Evolutionary conservation across 2,888 invertebrate species (phyloP).

Genomic region (Drosophila mulleri): DNA sequence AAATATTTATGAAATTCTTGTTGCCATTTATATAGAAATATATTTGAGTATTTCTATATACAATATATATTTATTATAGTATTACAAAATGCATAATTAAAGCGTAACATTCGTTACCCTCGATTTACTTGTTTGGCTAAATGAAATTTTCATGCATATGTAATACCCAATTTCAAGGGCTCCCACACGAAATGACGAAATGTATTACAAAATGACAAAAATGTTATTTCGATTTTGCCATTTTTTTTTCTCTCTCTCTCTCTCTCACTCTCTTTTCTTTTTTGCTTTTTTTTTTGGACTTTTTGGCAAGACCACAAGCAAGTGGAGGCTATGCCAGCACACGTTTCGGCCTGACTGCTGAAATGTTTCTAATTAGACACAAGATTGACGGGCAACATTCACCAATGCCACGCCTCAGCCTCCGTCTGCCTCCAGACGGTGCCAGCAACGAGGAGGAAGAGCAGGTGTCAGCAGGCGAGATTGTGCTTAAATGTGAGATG

Average conservation of each 20-base stretch:
- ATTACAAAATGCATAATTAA: constrained; percentile 38
- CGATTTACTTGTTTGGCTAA: constrained; percentile 38
- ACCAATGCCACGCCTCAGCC: constrained; percentile 14
- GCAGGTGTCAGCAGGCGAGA: background rate
- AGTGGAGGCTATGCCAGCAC: constrained; percentile 25
- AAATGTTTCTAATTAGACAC: constrained; percentile 70
- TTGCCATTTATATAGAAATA: background rate
- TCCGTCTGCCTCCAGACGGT: background rate
- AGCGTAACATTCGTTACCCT: constrained; percentile 39
- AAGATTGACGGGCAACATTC: constrained; percentile 62
- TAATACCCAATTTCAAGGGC: constrained; percentile 37
- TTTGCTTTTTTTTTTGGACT: constrained; percentile 14
- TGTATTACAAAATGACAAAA: constrained; percentile 40
- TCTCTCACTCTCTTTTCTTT: background rate
- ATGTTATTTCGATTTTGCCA: constrained; percentile 23
- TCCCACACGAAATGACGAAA: constrained; percentile 28
- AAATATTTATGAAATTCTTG: constrained; percentile 13
- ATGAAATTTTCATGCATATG: constrained; percentile 23
- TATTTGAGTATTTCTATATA: background rate
- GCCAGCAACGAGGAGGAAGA: background rate
- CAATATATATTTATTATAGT: constrained; percentile 1
- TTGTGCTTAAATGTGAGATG: constrained; percentile 16
- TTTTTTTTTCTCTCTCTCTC: background rate
- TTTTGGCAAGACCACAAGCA: constrained; percentile 48
- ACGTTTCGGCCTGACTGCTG: constrained; percentile 36